Conservation (phyloP, 1,140 invertebrate species). For the Manduca sexta region DNA sequence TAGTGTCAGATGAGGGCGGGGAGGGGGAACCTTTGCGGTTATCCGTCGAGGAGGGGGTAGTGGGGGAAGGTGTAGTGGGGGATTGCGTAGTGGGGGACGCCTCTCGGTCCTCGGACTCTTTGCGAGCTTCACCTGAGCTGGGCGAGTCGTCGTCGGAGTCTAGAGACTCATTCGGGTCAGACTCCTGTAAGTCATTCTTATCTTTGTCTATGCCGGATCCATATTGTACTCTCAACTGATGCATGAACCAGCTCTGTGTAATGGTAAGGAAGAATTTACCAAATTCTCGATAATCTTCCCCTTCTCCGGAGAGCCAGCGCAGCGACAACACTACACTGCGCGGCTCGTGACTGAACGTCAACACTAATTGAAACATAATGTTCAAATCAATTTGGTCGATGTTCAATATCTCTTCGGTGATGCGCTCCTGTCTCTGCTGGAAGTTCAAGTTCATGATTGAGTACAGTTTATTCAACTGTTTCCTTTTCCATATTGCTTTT, state of each 20-base stretch:
- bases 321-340: slow-evolving; percentile 16
- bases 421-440: slow-evolving; percentile 25
- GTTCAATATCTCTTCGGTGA: slow-evolving; percentile 35
- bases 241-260: slow-evolving; percentile 31
- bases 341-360: slow-evolving; percentile 23
- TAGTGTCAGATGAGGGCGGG: too few species aligned
- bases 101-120: too few species aligned
- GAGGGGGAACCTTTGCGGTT: too few species aligned
- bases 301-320: slow-evolving; percentile 25
- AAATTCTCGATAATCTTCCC: slow-evolving; percentile 30
- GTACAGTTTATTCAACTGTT: slow-evolving; percentile 22
- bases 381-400: slow-evolving; percentile 14
- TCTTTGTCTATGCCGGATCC: too few species aligned
- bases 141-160: too few species aligned
- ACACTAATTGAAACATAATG: slow-evolving; percentile 27
- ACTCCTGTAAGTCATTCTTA: too few species aligned
- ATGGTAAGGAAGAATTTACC: slow-evolving; percentile 36
- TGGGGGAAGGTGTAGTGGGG: too few species aligned
- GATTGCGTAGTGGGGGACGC: too few species aligned
- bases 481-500: slow-evolving; percentile 44
- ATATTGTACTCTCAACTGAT: slow-evolving; percentile 24
- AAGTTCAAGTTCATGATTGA: slow-evolving; percentile 12
- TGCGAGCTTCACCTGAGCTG: too few species aligned
- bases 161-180: neutral
- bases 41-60: too few species aligned